phyloP scores from a whole-genome alignment of 2,888 invertebrate genomes.

The Hypercompe scribonia region DNA sequence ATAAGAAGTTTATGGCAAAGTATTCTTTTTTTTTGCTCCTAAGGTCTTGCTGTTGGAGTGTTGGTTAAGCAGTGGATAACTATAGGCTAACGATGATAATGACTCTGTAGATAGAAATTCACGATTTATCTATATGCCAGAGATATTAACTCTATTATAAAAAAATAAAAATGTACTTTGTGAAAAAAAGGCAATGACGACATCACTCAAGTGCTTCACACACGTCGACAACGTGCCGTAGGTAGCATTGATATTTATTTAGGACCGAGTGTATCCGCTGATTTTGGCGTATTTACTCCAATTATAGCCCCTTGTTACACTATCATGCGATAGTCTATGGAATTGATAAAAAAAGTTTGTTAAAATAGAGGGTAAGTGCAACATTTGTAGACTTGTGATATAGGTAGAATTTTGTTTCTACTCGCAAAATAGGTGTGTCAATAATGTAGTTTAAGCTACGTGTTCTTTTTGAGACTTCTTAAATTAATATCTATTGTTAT shows the following conservation, averaged over 20 bases:
- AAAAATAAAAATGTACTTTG: no score
- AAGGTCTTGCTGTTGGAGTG: no score
- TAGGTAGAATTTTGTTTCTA: slow-evolving; percentile 44
- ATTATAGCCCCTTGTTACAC: slow-evolving; percentile 65
- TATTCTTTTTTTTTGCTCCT: no score
- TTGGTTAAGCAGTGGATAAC: no score
- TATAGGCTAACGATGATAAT: neutral
- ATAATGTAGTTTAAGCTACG: slow-evolving; percentile 27
- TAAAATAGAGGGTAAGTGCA: slow-evolving; percentile 58
- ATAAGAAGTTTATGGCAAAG: no score
- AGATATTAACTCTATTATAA: neutral
- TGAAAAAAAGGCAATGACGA: neutral
- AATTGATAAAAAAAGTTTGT: slow-evolving; percentile 45
- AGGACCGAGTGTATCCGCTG: slow-evolving; percentile 61
- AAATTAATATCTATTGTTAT: neutral
- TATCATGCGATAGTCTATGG: slow-evolving; percentile 57
- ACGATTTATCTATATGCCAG: neutral
- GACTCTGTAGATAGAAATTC: neutral
- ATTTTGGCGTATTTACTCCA: slow-evolving; percentile 69
- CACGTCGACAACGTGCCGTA: slow-evolving; percentile 1
- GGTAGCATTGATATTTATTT: slow-evolving; percentile 61
- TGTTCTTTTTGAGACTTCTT: neutral
- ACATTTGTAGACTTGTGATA: slow-evolving; percentile 45
- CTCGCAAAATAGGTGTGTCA: slow-evolving; percentile 26
- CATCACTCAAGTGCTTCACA: slow-evolving; percentile 9